Evolutionary conservation across 2,797 vertebrate species (phyloP).

Genomic region (Balearica regulorum): DNA sequence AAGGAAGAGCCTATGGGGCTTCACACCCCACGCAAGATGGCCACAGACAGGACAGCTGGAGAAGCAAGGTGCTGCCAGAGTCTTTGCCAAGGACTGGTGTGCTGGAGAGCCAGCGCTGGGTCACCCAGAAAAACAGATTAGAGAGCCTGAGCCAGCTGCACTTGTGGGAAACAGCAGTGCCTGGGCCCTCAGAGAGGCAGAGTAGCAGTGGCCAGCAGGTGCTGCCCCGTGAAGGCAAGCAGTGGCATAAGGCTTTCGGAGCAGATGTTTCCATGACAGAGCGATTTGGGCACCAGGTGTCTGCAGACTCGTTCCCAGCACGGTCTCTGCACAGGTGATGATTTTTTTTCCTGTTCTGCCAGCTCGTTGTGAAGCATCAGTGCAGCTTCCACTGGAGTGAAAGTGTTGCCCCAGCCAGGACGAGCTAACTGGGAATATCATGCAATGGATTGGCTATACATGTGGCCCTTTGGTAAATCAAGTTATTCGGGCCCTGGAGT

Average conservation of each 20-base stretch:
- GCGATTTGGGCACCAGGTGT: neutral
- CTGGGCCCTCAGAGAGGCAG: neutral
- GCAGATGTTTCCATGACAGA: neutral
- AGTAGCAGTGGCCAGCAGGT: neutral
- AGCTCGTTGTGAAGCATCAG: neutral
- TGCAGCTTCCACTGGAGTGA: neutral
- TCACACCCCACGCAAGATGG: neutral
- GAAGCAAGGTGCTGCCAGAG: neutral
- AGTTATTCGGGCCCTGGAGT: neutral
- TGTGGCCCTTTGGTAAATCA: neutral
- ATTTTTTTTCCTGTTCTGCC: neutral
- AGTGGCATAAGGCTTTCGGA: neutral
- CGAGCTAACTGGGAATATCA: neutral
- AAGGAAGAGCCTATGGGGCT: neutral
- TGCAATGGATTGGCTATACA: neutral
- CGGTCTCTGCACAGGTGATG: constrained; percentile 65
- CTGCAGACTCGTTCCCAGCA: neutral
- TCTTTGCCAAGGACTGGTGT: neutral
- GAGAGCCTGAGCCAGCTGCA: neutral
- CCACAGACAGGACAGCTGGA: neutral
- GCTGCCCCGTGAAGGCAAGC: neutral
- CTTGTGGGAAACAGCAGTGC: neutral
- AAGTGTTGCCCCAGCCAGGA: neutral
- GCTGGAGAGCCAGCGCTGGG: neutral
- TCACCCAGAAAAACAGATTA: neutral